Conservation (phyloP, 2,113 vertebrate genomes). For the Coregonus clupeaformis region DNA sequence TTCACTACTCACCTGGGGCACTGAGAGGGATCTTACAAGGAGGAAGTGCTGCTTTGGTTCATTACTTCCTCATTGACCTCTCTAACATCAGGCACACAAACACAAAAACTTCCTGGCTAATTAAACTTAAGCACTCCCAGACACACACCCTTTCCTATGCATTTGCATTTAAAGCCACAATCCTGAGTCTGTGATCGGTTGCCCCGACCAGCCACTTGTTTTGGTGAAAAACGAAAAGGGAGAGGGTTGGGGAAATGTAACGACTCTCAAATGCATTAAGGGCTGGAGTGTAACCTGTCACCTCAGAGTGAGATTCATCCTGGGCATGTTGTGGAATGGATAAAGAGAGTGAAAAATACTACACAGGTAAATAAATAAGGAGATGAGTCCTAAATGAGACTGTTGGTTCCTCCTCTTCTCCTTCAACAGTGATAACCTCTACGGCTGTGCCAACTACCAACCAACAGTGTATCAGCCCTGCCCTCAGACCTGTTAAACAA, state of each 20-base stretch:
- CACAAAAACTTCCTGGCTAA: not conserved
- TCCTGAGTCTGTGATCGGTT: not conserved
- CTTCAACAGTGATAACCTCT: constrained; percentile 16
- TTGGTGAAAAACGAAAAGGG: too few species aligned
- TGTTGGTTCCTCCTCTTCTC: not conserved
- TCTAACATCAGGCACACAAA: not conserved
- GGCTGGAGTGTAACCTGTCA: not conserved
- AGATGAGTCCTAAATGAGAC: not conserved
- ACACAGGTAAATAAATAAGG: too few species aligned
- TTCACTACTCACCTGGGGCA: not conserved
- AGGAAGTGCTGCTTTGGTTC: too few species aligned
- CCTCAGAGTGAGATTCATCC: too few species aligned
- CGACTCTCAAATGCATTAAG: not conserved
- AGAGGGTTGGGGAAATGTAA: too few species aligned
- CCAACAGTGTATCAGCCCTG: not conserved
- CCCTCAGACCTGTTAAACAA: constrained; percentile 16
- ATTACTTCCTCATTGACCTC: not conserved
- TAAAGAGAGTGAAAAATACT: not conserved
- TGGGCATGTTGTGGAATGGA: not conserved
- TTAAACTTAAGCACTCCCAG: not conserved
- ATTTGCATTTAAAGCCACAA: not conserved
- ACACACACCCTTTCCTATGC: not conserved
- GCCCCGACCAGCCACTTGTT: not conserved
- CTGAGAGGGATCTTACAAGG: too few species aligned
- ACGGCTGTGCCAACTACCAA: not conserved